Base-by-base conservation (phyloP, 2,888 invertebrate species). In the Ametastegia equiseti region DNA sequence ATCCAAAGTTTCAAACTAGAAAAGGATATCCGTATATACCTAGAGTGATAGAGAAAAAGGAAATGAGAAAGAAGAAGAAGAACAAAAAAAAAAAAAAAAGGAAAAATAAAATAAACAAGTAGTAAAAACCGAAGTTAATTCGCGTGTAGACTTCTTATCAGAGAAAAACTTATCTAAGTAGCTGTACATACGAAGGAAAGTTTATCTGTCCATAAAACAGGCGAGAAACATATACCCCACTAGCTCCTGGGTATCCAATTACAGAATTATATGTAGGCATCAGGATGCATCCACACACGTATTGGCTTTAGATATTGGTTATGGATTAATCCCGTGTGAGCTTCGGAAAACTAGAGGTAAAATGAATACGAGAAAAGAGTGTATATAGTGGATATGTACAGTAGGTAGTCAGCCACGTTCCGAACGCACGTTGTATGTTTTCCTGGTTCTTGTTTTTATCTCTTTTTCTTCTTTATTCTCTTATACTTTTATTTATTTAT, bases 101-200 rank as follows among this genome's bases (percentile, higher is more conserved):
- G n/a, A n/a, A n/a, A n/a, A n/a, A n/a, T n/a, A n/a, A n/a, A n/a
- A n/a, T n/a, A 80, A 45, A 23, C 47, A 79, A 81, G 78, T 27
- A 23, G 63, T 50, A 81, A 79, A 75, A 54, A 78, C 47, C 45
- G 73, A 36, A 50, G 69, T 67, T 33, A 69, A 67, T 75, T 47
- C 30, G 67, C 50, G 82, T n/a, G n/a, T n/a, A n/a, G n/a, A n/a
- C 13, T 65, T n/a, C 33, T 65, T 15, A n/a, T 54, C 9, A 27
- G 15, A 33, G 30, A 15, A 65, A 65, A 65, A 54, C 19, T 54
- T 54, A 54, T 54, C 23, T 23, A 23, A 42, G 42, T 42, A 42
- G 42, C 6, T 9, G 3, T 60, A 60, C 60, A 42, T 42, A 42
- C 42, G 9, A 42, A 60, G 1, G 15, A 9, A 30, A 60, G 15